Evolutionary conservation across 2,113 vertebrate genomes (phyloP).

Genomic region (Pimephales promelas): DNA sequence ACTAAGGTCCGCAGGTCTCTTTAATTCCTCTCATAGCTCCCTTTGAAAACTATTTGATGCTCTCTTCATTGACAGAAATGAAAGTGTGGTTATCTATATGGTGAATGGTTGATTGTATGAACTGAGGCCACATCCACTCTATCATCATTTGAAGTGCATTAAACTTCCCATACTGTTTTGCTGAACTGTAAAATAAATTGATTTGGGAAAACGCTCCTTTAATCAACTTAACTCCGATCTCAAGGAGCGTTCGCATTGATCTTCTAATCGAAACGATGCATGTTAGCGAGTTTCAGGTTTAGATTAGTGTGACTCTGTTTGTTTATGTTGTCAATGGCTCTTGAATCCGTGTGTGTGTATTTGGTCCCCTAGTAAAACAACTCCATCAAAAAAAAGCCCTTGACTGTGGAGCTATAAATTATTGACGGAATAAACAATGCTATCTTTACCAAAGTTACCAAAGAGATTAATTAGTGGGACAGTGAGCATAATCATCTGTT

Average conservation of each 20-base stretch:
- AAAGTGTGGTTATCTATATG: slow-evolving; percentile 68
- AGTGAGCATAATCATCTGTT: slow-evolving; percentile 40
- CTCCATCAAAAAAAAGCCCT: slow-evolving; percentile 63
- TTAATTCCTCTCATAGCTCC: slow-evolving; percentile 48
- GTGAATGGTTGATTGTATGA: slow-evolving; percentile 61
- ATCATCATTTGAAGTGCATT: slow-evolving; percentile 69
- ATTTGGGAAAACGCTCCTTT: slow-evolving; percentile 72
- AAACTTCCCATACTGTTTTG: slow-evolving; percentile 63
- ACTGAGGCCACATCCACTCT: slow-evolving; percentile 62
- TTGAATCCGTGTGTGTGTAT: neutral
- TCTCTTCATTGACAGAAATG: slow-evolving; percentile 60
- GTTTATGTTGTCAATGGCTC: neutral
- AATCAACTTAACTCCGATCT: slow-evolving; percentile 73
- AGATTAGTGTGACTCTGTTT: slow-evolving; percentile 33
- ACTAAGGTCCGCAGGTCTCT: neutral
- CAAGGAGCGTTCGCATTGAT: slow-evolving; percentile 73
- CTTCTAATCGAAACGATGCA: slow-evolving; percentile 62
- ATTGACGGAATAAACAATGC: slow-evolving; percentile 69
- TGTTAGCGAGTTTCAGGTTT: neutral
- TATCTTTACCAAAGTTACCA: slow-evolving; percentile 60
- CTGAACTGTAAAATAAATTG: slow-evolving; percentile 72
- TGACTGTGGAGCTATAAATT: slow-evolving; percentile 66
- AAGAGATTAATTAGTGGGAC: slow-evolving; percentile 59
- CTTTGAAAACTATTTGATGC: slow-evolving; percentile 56
- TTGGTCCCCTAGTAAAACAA: slow-evolving; percentile 43